Evolutionary conservation across 1,140 invertebrate genomes (phyloP), one percentile per base, ranked within the genome.

Genomic region (Ladona fulva): DNA sequence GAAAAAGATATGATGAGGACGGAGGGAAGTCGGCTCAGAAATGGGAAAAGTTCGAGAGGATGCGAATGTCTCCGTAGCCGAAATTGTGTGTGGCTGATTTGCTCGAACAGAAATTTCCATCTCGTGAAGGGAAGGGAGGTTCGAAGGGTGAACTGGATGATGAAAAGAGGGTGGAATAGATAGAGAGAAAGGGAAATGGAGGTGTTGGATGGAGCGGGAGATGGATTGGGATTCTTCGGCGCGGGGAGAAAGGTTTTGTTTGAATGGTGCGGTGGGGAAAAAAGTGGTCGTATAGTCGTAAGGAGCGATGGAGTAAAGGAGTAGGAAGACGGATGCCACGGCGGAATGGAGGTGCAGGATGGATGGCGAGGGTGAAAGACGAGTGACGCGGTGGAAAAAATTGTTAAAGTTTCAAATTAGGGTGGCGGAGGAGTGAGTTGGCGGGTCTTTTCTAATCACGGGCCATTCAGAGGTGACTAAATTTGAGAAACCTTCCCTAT

Each of bases 31-130:
- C 10, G 44, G 1, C 16, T 66, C 52, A 66, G 52, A 66, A 66
- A 66, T 66, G 52, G 52, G 52, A 66, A 66, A 66, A 66, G 52
- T 66, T 66, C 10, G 44, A 10, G 44, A 10, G 52, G 52, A 66
- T 66, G n/a, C 12, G 52, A 66, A 66, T 66, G 52, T 66, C 52
- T 66, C 52, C 52, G 52, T 19, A 66, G 52, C 14, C 52, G 1
- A 12, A 66, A 66, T 66, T 66, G 52, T 66, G 52, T 66, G 52
- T 12, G 52, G 52, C 52, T 66, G 52, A 66, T 66, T 66, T 66
- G 16, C 52, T 66, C 52, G 52, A 37, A 66, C 52, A 66, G n/a
- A 66, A 66, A 66, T 66, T 66, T 66, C 52, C 52, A 66, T 66
- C 52, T 22, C 52, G 52, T 12, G n/a, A 22, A 19, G 10, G 44